phyloP scores from a whole-genome alignment of 2,113 vertebrate genomes.

The Notothenia rossii region DNA sequence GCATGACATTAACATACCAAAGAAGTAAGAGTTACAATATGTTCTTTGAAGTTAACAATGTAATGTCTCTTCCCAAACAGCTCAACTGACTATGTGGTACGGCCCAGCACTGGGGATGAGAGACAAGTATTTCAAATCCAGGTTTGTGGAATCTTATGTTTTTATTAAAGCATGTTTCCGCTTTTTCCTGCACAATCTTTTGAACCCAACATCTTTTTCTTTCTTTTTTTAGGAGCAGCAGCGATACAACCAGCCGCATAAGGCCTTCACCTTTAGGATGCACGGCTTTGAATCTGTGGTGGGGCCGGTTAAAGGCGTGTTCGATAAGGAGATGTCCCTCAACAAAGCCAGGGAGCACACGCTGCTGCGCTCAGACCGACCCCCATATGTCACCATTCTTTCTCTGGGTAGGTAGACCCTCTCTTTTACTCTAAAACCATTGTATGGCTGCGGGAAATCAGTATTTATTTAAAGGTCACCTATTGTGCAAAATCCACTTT shows the following conservation, averaged over 20 bases:
- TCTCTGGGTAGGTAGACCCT: conserved; percentile 93
- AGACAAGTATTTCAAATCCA: conserved; percentile 97
- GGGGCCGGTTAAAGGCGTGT: conserved; percentile 97
- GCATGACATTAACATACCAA: not conserved
- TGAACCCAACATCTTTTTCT: not conserved
- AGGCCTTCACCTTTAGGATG: conserved; percentile 97
- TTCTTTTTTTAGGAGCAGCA: conserved; percentile 89
- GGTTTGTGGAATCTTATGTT: conserved; percentile 80
- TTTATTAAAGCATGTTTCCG: not conserved
- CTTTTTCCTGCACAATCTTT: not conserved
- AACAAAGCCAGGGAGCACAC: conserved; percentile 99
- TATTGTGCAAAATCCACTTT: too few relatives aligned
- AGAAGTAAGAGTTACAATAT: not conserved
- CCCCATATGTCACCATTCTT: conserved; percentile 97
- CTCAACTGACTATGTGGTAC: conserved; percentile 97
- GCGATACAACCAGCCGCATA: conserved; percentile 97
- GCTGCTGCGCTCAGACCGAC: conserved; percentile 93
- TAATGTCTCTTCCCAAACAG: conserved; percentile 74
- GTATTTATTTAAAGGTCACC: too few relatives aligned
- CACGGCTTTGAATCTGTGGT: conserved; percentile 98
- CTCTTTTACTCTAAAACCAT: not conserved
- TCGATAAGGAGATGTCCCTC: conserved; percentile 97
- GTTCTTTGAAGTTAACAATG: conserved; percentile 8
- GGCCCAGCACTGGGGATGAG: conserved; percentile 97
- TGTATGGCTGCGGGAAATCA: not conserved